Conservation (phyloP, 2,797 vertebrate genomes). For the Etheostoma perlongum region DNA sequence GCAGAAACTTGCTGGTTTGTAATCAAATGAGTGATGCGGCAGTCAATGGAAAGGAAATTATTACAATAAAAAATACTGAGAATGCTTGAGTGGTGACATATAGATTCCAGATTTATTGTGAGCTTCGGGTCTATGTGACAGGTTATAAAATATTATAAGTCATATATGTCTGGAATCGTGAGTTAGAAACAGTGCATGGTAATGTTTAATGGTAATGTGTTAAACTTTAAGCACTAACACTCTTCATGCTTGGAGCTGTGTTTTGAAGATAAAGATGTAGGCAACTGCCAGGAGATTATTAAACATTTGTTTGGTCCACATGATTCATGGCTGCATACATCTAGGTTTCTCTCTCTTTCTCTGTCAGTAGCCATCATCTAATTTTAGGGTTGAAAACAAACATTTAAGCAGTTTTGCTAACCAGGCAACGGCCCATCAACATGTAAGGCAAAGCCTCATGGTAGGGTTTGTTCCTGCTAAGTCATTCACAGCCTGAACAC, state of each 20-base stretch:
- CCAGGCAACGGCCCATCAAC: constrained; percentile 74
- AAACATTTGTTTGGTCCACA: constrained; percentile 21
- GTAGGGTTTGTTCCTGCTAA: constrained; percentile 48
- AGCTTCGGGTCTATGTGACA: constrained; percentile 5
- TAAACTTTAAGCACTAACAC: background rate
- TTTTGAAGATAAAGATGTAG: constrained; percentile 14
- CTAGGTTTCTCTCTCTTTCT: constrained; percentile 28
- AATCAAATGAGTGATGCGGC: constrained; percentile 34
- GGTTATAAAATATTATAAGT: background rate
- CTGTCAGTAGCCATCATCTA: constrained; percentile 40
- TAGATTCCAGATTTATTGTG: background rate
- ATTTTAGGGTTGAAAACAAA: constrained; percentile 50
- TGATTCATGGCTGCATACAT: constrained; percentile 22
- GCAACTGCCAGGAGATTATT: constrained; percentile 1
- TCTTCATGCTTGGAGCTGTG: constrained; percentile 1
- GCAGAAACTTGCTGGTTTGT: constrained; percentile 44
- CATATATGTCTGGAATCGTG: background rate
- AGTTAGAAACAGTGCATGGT: background rate
- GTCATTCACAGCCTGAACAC: constrained; percentile 46
- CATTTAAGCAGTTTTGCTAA: constrained; percentile 58
- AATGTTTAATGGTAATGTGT: constrained; percentile 6
- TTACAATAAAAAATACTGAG: constrained; percentile 22
- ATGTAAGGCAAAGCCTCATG: constrained; percentile 42
- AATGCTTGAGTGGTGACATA: background rate
- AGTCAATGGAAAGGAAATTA: constrained; percentile 21